phyloP scores from a whole-genome alignment of 2,888 invertebrate genomes.

The Pristionchus maxplancki region DNA sequence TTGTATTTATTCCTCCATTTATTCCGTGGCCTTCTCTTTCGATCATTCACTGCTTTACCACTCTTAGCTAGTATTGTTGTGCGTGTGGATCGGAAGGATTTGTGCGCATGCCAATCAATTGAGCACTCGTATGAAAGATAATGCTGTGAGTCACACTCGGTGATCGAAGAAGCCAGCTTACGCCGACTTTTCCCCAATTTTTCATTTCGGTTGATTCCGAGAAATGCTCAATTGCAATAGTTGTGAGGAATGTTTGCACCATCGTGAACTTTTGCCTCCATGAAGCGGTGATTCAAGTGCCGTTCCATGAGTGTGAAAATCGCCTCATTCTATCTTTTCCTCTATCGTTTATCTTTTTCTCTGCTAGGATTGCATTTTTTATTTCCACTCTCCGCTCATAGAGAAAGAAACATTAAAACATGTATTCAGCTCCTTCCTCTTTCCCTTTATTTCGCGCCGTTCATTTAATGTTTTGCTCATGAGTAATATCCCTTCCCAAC shows the following conservation, averaged over 20 bases:
- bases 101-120: neutral
- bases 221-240: neutral
- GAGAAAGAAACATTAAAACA: neutral
- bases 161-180: too few species aligned
- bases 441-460: too few species aligned
- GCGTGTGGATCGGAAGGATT: neutral
- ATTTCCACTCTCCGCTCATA: neutral
- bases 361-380: neutral
- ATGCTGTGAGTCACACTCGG: neutral
- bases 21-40: too few species aligned
- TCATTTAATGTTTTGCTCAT: too few species aligned
- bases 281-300: neutral
- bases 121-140: neutral
- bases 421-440: too few species aligned
- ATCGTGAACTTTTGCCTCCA: neutral
- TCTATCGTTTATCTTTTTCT: neutral
- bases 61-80: constrained; percentile 1
- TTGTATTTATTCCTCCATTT: neutral
- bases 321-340: neutral
- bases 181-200: too few species aligned
- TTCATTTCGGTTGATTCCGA: neutral
- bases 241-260: neutral
- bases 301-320: neutral
- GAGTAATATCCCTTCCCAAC: too few species aligned
- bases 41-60: neutral